A percentile compares a stretch with the other conserved stretches of the same genome.
Conservation (phyloP, 2,113 vertebrate genomes). For the Eretmochelys imbricata region DNA sequence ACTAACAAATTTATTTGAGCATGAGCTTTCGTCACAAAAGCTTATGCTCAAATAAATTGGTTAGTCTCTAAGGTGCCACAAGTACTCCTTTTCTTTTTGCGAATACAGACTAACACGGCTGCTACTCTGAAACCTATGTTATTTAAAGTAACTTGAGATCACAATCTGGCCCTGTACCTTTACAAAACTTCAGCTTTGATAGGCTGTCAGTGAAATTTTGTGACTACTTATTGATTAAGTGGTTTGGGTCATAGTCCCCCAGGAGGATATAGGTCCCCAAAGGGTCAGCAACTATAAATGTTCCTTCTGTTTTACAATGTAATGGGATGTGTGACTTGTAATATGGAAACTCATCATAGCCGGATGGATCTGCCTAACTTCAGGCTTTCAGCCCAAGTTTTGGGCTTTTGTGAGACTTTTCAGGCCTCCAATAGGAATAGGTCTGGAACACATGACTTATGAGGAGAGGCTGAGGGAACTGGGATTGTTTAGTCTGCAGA, state of each 20-base stretch:
- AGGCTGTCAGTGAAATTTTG: neutral
- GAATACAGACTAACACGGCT: too few relatives aligned
- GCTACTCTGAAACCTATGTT: too few relatives aligned
- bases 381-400: neutral
- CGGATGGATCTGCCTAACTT: neutral
- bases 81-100: too few relatives aligned
- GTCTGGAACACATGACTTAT: too few relatives aligned
- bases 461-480: too few relatives aligned
- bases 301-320: neutral
- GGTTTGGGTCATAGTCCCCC: neutral
- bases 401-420: neutral
- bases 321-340: neutral
- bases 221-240: neutral
- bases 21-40: too few relatives aligned
- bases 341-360: neutral
- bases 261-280: rapidly evolving
- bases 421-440: neutral
- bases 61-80: too few relatives aligned
- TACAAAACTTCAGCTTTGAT: neutral
- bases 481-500: too few relatives aligned
- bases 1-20: too few relatives aligned
- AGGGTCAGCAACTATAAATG: neutral
- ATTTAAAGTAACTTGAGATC: neutral
- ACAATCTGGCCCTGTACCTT: neutral
- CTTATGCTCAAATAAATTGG: too few relatives aligned